Evolutionary conservation across 2,797 vertebrate genomes (phyloP), one percentile per base, ranked within the genome.

Genomic region (Cryptoblepharus egeriae): DNA sequence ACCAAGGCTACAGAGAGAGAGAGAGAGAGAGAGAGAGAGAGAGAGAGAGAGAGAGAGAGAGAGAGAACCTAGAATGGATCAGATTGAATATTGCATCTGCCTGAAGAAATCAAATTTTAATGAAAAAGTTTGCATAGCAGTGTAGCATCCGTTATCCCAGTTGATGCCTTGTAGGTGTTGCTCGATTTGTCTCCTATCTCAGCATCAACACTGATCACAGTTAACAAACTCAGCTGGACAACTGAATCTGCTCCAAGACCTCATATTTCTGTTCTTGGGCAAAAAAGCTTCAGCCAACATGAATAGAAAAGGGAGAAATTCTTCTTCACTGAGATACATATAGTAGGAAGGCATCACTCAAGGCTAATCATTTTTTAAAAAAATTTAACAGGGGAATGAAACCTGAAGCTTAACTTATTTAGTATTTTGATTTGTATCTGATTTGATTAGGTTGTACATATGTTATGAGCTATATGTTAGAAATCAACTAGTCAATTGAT

Each of bases 311-410:
- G 83, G 87, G 93, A 95, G 88, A 91, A 92, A 94, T 93, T 93
- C 81, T 85, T 93, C 86, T 88, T 93, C 93, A 84, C 78, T 91
- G 91, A 92, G 84, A 93, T 90, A 90, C 42, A 45, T 45, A 45
- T 5, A 84, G 90, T 92, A 95, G 94, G 89, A 94, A 94, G 93
- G 91, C 89, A 93, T 95, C 90, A 94, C 81, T 95, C 93, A 94
- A 90, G 84, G 76, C 60, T 92, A 95, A 94, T 88, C 67, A 80
- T 75, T 94, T 94, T 94, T 94, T 92, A 93, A n/a, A n/a, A n/a
- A n/a, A n/a, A n/a, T 93, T 94, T 95, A 95, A 95, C 93, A 88
- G 92, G 91, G 91, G 94, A 94, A 94, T 93, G 95, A 95, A 95
- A 6, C 11, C 94, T 95, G 93, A 79, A 75, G 84, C 81, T 92